A percentile compares a stretch with the other conserved stretches of the same genome.
Evolutionary conservation across 2,888 invertebrate species (phyloP).

Genomic region (Synergus umbraculus): DNA sequence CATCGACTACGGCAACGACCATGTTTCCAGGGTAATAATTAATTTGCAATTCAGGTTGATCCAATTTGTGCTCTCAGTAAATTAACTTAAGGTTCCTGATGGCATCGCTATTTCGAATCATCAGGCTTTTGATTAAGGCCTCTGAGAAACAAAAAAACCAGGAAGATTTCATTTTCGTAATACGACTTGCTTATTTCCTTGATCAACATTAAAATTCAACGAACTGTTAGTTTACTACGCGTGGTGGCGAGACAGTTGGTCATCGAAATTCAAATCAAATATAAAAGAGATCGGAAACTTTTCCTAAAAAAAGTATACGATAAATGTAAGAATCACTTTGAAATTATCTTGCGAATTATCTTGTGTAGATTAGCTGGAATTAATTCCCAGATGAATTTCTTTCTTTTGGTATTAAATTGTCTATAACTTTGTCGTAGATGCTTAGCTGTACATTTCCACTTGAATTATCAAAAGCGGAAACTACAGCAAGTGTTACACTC

Average conservation of each 20-base stretch:
- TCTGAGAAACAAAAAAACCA: background rate
- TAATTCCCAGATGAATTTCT: background rate
- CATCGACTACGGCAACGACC: constrained; percentile 6
- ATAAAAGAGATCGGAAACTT: background rate
- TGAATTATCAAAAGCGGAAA: background rate
- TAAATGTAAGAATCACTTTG: too few relatives aligned
- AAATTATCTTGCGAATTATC: too few relatives aligned
- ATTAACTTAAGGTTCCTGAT: background rate
- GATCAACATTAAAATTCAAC: background rate
- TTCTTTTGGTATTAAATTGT: background rate
- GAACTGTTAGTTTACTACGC: background rate
- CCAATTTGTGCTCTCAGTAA: background rate
- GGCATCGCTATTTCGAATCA: background rate
- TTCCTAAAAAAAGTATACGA: background rate
- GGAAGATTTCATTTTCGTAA: background rate
- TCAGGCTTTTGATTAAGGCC: background rate
- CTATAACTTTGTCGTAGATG: too few relatives aligned
- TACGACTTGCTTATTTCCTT: background rate
- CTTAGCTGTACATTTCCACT: background rate
- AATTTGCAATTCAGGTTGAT: constrained; percentile 7
- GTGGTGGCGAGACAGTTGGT: background rate
- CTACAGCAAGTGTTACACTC: background rate
- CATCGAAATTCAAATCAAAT: background rate
- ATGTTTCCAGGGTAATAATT: background rate
- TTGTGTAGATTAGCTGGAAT: background rate